These are phyloP conservation scores for Heliconius aoede DNA, from an alignment of 2,888 invertebrate genomes.

Conservation along the genomic window DNA sequence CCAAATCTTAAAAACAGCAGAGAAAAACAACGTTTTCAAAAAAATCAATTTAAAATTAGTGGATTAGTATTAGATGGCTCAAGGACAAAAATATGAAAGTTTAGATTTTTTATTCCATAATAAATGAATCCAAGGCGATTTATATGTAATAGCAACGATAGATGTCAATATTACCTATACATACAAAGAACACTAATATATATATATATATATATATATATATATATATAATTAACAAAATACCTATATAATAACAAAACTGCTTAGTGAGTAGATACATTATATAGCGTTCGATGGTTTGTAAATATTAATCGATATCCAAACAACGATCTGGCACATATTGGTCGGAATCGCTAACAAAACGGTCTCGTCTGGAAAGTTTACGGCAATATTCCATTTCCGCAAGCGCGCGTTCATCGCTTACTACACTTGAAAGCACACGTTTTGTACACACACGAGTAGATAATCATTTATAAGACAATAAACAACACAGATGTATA, in stretches of 20 bases:
- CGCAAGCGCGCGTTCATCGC: slow-evolving; percentile 50
- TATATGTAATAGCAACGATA: no score
- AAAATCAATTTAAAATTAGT: background rate
- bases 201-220: no score
- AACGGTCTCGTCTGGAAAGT: slow-evolving; percentile 57
- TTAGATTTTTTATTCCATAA: background rate
- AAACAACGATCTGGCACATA: slow-evolving; percentile 40
- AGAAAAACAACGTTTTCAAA: background rate
- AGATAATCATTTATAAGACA: slow-evolving; percentile 14
- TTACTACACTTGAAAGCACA: slow-evolving; percentile 43
- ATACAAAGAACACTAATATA: no score
- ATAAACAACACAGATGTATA: background rate
- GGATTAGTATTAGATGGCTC: background rate
- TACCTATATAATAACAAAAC: background rate
- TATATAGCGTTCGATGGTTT: background rate
- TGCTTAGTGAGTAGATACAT: background rate
- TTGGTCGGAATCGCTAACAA: slow-evolving; percentile 43
- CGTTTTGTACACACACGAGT: slow-evolving; percentile 26
- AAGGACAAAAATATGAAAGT: background rate
- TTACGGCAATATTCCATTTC: slow-evolving; percentile 60
- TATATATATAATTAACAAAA: no score
- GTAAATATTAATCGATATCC: slow-evolving; percentile 23
- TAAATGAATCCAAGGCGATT: no score
- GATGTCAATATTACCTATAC: no score
- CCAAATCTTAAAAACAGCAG: background rate